Evolutionary conservation across 2,888 invertebrate genomes (phyloP).

Genomic region (Nemoura dubitans): DNA sequence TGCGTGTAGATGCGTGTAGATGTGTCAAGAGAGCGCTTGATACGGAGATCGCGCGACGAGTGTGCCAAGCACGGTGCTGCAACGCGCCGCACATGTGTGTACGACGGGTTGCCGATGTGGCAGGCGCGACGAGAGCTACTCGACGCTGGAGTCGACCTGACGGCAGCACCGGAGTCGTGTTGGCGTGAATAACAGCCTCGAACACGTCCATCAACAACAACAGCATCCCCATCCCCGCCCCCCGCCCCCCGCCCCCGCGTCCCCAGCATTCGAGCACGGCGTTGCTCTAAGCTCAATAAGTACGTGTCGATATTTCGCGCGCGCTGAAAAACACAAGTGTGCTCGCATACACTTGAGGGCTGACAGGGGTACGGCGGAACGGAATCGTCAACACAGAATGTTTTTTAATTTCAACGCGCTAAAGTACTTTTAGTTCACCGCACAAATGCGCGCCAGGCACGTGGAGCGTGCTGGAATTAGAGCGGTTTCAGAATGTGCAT

Average conservation of each 20-base stretch:
- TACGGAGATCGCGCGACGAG: too few species aligned
- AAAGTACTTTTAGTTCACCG: not conserved
- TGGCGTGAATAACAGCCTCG: not conserved
- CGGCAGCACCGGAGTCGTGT: not conserved
- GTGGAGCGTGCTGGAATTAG: not conserved
- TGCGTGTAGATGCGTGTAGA: too few species aligned
- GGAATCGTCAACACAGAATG: not conserved
- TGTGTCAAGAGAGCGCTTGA: too few species aligned
- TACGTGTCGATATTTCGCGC: not conserved
- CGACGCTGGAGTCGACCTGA: not conserved
- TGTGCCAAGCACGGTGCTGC: not conserved
- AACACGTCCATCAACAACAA: conserved; percentile 22
- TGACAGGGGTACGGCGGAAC: not conserved
- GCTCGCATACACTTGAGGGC: not conserved
- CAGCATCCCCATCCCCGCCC: not conserved
- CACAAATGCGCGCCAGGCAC: not conserved
- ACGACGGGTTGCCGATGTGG: not conserved
- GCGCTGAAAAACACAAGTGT: not conserved
- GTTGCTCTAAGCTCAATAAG: not conserved
- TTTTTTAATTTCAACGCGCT: not conserved
- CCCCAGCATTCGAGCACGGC: not conserved
- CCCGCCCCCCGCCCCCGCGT: too few species aligned
- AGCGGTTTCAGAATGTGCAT: not conserved
- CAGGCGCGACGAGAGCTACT: conserved; percentile 2
- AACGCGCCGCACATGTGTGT: not conserved